phyloP scores from a whole-genome alignment of 2,888 invertebrate species.

The Salticus scenicus region DNA sequence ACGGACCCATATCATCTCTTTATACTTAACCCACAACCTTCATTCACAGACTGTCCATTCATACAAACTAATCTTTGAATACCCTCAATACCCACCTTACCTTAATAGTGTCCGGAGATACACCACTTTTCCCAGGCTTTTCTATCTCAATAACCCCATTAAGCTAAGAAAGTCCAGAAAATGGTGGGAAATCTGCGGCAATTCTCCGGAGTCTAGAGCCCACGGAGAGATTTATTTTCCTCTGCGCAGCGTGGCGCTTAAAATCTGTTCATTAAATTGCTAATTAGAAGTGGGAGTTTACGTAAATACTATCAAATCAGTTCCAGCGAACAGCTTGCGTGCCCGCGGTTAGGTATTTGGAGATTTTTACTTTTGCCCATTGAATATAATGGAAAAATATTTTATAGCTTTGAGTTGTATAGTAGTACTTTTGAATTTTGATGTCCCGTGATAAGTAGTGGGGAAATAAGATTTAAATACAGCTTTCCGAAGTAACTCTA shows the following conservation, averaged over 20 bases:
- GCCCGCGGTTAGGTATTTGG: not conserved
- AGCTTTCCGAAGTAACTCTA: too few relatives aligned
- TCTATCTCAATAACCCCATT: constrained; percentile 4
- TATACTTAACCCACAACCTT: not conserved
- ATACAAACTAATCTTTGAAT: not conserved
- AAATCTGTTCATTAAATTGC: constrained; percentile 67
- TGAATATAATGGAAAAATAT: not conserved
- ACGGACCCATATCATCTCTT: not conserved
- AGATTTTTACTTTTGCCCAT: not conserved
- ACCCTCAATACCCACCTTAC: not conserved
- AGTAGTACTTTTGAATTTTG: too few relatives aligned
- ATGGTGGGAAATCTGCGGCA: constrained; percentile 33
- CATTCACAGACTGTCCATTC: not conserved
- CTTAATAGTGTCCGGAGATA: not conserved
- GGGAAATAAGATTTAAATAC: too few relatives aligned
- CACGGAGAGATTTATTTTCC: constrained; percentile 20
- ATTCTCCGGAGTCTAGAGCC: constrained; percentile 21
- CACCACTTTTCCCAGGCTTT: not conserved
- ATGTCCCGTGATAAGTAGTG: too few relatives aligned
- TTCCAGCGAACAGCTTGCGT: not conserved
- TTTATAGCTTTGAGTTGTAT: too few relatives aligned
- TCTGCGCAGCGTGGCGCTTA: constrained; percentile 6
- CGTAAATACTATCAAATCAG: constrained; percentile 28
- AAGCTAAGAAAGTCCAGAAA: constrained; percentile 23
- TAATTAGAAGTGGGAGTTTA: constrained; percentile 53